phyloP scores from a whole-genome alignment of 2,113 vertebrate genomes.

The Centropristis striata region DNA sequence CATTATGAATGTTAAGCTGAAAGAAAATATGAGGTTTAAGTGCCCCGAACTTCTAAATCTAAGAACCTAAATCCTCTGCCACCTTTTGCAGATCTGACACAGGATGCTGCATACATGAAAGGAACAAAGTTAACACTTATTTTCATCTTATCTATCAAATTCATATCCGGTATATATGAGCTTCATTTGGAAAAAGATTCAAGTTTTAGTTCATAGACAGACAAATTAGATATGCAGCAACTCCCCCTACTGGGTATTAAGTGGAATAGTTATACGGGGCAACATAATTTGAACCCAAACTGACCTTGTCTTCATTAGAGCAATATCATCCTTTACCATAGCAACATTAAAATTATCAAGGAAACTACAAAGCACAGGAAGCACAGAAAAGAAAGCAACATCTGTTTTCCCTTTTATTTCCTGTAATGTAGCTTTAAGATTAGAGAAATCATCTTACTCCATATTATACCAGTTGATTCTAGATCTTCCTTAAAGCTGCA shows the following conservation, averaged over 20 bases:
- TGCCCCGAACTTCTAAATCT: neutral
- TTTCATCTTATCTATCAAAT: too few relatives aligned
- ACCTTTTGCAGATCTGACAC: neutral
- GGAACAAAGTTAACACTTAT: neutral
- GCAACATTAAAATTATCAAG: neutral
- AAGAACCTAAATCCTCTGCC: neutral
- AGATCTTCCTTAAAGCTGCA: neutral
- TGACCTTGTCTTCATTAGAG: neutral
- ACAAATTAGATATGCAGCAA: slow-evolving; percentile 38
- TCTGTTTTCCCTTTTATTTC: neutral
- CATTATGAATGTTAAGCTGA: slow-evolving; percentile 6
- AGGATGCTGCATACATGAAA: neutral
- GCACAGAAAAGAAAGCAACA: neutral
- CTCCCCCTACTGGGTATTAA: slow-evolving; percentile 70
- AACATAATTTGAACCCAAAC: neutral
- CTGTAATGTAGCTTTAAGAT: neutral
- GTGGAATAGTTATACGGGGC: neutral
- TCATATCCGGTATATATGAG: neutral
- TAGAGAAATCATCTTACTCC: neutral
- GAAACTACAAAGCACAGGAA: neutral
- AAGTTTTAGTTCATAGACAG: neutral
- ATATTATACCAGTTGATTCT: neutral
- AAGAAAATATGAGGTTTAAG: neutral
- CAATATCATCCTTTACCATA: neutral
- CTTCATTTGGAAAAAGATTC: neutral